Conservation (phyloP, 1,140 invertebrate genomes). For the Cyrtorhinus lividipennis region DNA sequence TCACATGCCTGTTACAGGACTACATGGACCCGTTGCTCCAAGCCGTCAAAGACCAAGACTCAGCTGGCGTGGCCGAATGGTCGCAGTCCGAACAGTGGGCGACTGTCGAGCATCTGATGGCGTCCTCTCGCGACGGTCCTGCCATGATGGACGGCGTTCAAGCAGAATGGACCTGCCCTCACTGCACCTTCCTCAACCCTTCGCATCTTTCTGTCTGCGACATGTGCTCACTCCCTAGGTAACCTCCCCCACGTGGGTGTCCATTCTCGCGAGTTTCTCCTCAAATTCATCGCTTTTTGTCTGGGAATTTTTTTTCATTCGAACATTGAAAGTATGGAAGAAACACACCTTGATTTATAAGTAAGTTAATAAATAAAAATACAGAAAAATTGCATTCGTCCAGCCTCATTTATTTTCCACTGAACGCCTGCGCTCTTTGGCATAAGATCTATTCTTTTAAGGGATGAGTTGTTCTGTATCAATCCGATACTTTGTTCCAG, state of each 20-base stretch:
- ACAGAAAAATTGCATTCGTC: too few species aligned
- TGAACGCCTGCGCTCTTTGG: too few species aligned
- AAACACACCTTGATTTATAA: neutral
- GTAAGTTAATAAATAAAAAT: slow-evolving; percentile 4
- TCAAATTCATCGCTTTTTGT: neutral
- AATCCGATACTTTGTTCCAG: too few species aligned
- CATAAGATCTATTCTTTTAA: too few species aligned
- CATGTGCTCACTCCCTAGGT: slow-evolving; percentile 80
- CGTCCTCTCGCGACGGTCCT: slow-evolving; percentile 33
- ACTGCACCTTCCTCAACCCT: slow-evolving; percentile 86
- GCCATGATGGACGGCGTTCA: slow-evolving; percentile 15
- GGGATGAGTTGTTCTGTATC: too few species aligned
- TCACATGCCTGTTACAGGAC: slow-evolving; percentile 34
- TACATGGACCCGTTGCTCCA: slow-evolving; percentile 60
- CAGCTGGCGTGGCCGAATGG: slow-evolving; percentile 58
- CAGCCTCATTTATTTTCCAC: too few species aligned
- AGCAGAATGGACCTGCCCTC: slow-evolving; percentile 66
- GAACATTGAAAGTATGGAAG: neutral
- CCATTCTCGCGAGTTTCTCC: neutral
- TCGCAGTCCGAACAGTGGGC: slow-evolving; percentile 66
- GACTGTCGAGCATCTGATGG: slow-evolving; percentile 73
- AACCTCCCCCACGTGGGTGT: too few species aligned
- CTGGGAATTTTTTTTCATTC: neutral
- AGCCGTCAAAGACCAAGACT: slow-evolving; percentile 56
- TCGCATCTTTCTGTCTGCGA: slow-evolving; percentile 60